A percentile compares a stretch with the other conserved stretches of the same genome.
Conservation (phyloP, 2,113 vertebrate genomes). For the Camelus dromedarius region DNA sequence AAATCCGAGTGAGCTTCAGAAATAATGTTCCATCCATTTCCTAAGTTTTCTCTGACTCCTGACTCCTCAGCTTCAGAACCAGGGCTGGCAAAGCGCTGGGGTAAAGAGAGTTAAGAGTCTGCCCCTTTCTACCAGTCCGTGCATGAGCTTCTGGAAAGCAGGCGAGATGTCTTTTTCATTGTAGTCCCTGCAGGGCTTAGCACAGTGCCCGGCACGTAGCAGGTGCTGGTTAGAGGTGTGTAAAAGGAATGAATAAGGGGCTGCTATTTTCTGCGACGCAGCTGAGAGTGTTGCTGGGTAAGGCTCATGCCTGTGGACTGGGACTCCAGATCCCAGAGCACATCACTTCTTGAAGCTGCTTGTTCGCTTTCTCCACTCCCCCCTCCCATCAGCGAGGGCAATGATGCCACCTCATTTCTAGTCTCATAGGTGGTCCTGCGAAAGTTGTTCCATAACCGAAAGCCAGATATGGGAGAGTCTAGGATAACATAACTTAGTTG, state of each 20-base stretch:
- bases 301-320: background rate
- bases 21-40: background rate
- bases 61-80: background rate
- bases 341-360: fast-evolving
- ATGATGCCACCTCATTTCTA: background rate
- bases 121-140: fast-evolving
- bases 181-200: background rate
- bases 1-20: background rate
- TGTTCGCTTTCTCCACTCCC: no score
- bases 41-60: background rate
- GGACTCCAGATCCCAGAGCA: background rate
- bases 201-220: background rate
- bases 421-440: background rate
- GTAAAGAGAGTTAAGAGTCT: background rate
- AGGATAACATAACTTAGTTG: background rate
- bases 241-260: background rate
- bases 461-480: background rate
- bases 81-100: background rate
- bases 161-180: background rate
- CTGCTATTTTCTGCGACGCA: background rate
- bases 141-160: background rate
- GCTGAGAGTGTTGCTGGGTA: background rate
- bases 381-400: background rate
- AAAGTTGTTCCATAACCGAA: background rate
- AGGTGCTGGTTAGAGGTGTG: background rate